Evolutionary conservation across 2,888 invertebrate species (phyloP).

Genomic region (Rotaria magnacalcarata): DNA sequence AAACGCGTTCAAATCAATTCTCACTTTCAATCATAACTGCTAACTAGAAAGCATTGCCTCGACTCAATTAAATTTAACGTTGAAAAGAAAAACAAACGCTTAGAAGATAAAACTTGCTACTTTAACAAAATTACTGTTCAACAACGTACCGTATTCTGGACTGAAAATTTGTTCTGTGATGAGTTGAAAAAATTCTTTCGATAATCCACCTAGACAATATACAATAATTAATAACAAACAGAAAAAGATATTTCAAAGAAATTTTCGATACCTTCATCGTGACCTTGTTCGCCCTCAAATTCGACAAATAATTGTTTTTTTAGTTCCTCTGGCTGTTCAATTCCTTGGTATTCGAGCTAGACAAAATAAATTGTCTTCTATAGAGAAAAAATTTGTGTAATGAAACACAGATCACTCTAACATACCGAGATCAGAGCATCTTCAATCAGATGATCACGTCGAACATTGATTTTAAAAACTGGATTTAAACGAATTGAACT

Average conservation of each 20-base stretch:
- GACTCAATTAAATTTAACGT: too few species aligned
- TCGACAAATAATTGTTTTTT: slow-evolving; percentile 91
- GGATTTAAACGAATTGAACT: slow-evolving; percentile 67
- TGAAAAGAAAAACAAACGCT: too few species aligned
- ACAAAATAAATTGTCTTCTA: slow-evolving; percentile 30
- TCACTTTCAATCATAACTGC: too few species aligned
- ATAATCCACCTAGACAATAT: slow-evolving; percentile 71
- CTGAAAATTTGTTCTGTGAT: slow-evolving; percentile 84
- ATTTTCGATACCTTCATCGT: slow-evolving; percentile 67
- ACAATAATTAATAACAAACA: too few species aligned
- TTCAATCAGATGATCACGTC: slow-evolving; percentile 80
- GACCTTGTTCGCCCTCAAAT: slow-evolving; percentile 89
- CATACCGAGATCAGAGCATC: slow-evolving; percentile 81
- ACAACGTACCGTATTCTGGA: slow-evolving; percentile 80
- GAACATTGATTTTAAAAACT: slow-evolving; percentile 69
- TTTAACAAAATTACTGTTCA: too few species aligned
- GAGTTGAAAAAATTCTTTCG: slow-evolving; percentile 91
- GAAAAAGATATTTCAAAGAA: too few species aligned
- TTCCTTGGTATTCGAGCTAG: slow-evolving; percentile 62
- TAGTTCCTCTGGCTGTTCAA: slow-evolving; percentile 83
- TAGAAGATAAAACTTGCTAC: too few species aligned
- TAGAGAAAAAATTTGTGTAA: not conserved
- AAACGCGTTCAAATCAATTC: too few species aligned
- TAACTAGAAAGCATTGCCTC: too few species aligned
- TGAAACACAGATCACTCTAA: slow-evolving; percentile 45